phyloP scores from a whole-genome alignment of 2,888 invertebrate genomes.

The Papilio demoleus region DNA sequence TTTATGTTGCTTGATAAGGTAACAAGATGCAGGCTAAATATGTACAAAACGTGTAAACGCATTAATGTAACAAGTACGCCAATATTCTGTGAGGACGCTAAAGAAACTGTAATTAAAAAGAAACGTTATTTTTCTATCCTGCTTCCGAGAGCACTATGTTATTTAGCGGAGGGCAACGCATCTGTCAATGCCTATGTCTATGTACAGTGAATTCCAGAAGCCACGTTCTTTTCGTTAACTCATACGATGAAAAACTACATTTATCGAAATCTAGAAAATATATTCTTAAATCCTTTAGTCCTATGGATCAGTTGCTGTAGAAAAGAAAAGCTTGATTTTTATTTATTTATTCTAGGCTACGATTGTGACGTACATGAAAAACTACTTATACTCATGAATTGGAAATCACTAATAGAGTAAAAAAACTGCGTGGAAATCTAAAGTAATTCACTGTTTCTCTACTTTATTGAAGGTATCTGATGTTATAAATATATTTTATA shows the following conservation, averaged over 20 bases:
- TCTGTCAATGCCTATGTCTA: too few species aligned
- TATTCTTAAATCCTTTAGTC: not conserved
- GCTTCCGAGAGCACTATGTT: too few species aligned
- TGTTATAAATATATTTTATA: too few species aligned
- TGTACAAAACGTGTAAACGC: slow-evolving; percentile 30
- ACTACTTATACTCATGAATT: slow-evolving; percentile 19
- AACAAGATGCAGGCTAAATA: slow-evolving; percentile 22
- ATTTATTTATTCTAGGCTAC: slow-evolving; percentile 1
- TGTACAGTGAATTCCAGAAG: too few species aligned
- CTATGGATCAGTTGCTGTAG: not conserved
- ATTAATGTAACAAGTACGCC: slow-evolving; percentile 30
- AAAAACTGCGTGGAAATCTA: not conserved
- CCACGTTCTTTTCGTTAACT: too few species aligned
- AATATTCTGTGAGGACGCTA: slow-evolving; percentile 17
- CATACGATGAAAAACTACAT: not conserved
- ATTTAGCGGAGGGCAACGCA: too few species aligned
- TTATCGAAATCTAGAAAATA: not conserved
- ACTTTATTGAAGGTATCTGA: too few species aligned
- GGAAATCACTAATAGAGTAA: not conserved
- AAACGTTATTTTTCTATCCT: not conserved
- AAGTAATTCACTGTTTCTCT: not conserved
- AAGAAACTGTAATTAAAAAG: slow-evolving; percentile 7
- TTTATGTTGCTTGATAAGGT: not conserved
- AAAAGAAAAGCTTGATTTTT: slow-evolving; percentile 8
- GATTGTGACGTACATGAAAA: slow-evolving; percentile 3